These are phyloP conservation scores for Liodrosophila aerea DNA, from an alignment of 2,888 invertebrate species.

Conservation along the genomic window DNA sequence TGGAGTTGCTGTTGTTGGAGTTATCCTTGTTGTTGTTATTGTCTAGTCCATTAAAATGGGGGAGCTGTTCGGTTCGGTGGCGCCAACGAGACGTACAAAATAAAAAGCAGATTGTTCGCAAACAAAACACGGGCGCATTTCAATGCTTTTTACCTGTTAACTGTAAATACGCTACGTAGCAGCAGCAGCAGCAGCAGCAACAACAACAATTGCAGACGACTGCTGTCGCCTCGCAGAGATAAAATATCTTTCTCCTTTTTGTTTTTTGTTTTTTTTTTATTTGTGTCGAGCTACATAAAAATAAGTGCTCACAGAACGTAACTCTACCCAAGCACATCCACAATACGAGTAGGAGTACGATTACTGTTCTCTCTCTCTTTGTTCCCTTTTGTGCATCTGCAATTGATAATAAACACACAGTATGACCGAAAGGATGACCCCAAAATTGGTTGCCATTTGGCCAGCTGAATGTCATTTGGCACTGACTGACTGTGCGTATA, in stretches of 20 bases:
- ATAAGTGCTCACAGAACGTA: slow-evolving; percentile 39
- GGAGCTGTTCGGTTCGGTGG: slow-evolving; percentile 36
- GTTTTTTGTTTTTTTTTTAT: slow-evolving; percentile 25
- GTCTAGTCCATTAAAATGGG: slow-evolving; percentile 65
- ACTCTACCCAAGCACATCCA: slow-evolving; percentile 6
- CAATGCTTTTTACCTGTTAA: slow-evolving; percentile 66
- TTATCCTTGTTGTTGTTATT: slow-evolving; percentile 33
- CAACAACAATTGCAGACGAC: slow-evolving; percentile 31
- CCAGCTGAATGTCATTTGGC: slow-evolving; percentile 44
- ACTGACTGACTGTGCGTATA: slow-evolving; percentile 2
- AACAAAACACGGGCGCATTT: slow-evolving; percentile 73
- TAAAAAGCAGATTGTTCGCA: slow-evolving; percentile 76
- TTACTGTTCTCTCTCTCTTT: slow-evolving; percentile 12
- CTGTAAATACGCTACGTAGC: slow-evolving; percentile 58
- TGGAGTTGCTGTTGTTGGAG: slow-evolving; percentile 35
- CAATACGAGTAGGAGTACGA: slow-evolving; percentile 1
- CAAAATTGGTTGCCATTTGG: slow-evolving; percentile 38
- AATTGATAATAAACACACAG: slow-evolving; percentile 68
- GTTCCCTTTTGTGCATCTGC: not conserved
- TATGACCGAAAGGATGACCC: slow-evolving; percentile 43
- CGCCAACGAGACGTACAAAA: slow-evolving; percentile 70
- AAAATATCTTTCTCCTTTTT: slow-evolving; percentile 57
- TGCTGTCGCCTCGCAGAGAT: slow-evolving; percentile 49
- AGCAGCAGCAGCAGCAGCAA: slow-evolving; percentile 24
- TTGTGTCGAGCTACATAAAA: slow-evolving; percentile 45